phyloP scores from a whole-genome alignment of 2,888 invertebrate species.

The Temnothorax unifasciatus region DNA sequence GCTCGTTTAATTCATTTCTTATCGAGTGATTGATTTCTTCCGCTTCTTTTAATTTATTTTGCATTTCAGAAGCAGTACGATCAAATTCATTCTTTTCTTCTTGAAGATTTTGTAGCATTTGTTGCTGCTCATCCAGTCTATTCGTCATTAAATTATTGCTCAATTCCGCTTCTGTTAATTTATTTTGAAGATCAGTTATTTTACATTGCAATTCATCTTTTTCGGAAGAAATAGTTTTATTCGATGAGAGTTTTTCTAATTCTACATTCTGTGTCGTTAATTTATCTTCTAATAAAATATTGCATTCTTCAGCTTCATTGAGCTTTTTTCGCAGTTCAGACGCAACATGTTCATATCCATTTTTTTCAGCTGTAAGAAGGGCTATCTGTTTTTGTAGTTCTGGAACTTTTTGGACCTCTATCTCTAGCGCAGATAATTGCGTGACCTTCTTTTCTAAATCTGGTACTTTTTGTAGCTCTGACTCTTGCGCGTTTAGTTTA shows the following conservation, averaged over 20 bases:
- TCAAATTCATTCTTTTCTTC: constrained; percentile 2
- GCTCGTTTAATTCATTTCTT: constrained; percentile 27
- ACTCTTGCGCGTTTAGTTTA: background rate
- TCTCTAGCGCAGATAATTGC: background rate
- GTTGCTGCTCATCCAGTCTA: constrained; percentile 1
- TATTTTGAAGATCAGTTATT: constrained; percentile 18
- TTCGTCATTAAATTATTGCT: constrained; percentile 12
- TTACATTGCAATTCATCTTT: constrained; percentile 6
- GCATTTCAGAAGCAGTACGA: background rate
- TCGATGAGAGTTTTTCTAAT: background rate
- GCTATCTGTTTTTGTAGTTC: constrained; percentile 52
- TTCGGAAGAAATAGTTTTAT: background rate
- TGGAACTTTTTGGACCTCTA: constrained; percentile 11
- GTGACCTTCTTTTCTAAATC: constrained; percentile 17
- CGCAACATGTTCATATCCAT: constrained; percentile 58
- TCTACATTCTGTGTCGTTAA: constrained; percentile 4
- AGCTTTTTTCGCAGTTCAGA: constrained; percentile 38
- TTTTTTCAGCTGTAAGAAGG: constrained; percentile 57
- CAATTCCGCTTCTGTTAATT: constrained; percentile 11
- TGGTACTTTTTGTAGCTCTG: constrained; percentile 10
- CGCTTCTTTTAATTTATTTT: constrained; percentile 6
- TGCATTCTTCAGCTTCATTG: constrained; percentile 16
- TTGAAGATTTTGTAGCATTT: background rate
- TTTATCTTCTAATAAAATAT: constrained; percentile 44
- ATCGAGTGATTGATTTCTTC: constrained; percentile 16